Percentiles rank a stretch among this genome's conserved stretches.
phyloP scores from a whole-genome alignment of 2,888 invertebrate genomes.

The Hemaris fuciformis region DNA sequence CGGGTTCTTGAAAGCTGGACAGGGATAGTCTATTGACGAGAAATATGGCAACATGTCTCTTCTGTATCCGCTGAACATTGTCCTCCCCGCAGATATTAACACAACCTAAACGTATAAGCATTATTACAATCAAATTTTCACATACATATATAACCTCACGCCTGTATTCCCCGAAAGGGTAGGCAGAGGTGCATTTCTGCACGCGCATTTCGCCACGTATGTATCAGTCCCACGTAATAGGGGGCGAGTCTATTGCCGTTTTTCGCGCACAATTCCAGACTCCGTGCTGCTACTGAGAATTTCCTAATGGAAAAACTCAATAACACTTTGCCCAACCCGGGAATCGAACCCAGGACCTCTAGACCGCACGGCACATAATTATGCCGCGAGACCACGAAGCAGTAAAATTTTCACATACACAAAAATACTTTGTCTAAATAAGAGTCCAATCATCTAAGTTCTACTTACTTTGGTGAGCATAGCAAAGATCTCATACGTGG shows the following conservation, averaged over 20 bases:
- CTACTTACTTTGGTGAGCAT: slow-evolving; percentile 88
- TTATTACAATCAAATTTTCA: not conserved
- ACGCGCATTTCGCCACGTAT: too few relatives aligned
- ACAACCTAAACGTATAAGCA: slow-evolving; percentile 79
- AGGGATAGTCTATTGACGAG: slow-evolving; percentile 93
- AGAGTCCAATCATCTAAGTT: not conserved
- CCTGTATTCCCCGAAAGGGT: too few relatives aligned
- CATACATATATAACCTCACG: not conserved
- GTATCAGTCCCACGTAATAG: too few relatives aligned
- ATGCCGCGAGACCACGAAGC: too few relatives aligned
- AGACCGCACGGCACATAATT: too few relatives aligned
- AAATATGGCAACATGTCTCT: slow-evolving; percentile 96
- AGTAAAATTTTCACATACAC: not conserved
- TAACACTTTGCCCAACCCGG: too few relatives aligned
- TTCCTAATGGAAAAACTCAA: too few relatives aligned
- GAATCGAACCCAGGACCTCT: too few relatives aligned
- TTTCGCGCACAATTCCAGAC: too few relatives aligned
- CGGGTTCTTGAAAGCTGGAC: slow-evolving; percentile 97
- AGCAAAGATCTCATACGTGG: slow-evolving; percentile 96
- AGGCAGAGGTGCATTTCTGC: too few relatives aligned
- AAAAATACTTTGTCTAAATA: not conserved
- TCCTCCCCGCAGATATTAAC: slow-evolving; percentile 92
- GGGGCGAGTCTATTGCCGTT: too few relatives aligned
- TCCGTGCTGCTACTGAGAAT: too few relatives aligned
- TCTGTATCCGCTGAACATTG: slow-evolving; percentile 94